Percentiles rank a stretch among this genome's conserved stretches.
phyloP scores from a whole-genome alignment of 2,113 vertebrate species.

The human region GRCh38 chr1:204267501-204268000 shows the following conservation, averaged over 20 bases:
- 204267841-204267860: neutral
- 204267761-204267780: neutral
- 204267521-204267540: conserved; percentile 97
- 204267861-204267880: neutral
- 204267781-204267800: neutral
- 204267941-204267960: neutral
- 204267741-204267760: neutral
- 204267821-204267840: neutral
- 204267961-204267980: neutral
- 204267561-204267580: neutral
- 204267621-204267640: accelerated
- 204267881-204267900: neutral
- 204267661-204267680: neutral
- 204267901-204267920: neutral
- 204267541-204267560: conserved; percentile 90
- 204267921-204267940: accelerated
- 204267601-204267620: accelerated
- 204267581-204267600: neutral
- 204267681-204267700: neutral
- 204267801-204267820: neutral
- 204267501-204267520: conserved; percentile 97
- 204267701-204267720: neutral
- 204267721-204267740: neutral
- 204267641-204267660: neutral
- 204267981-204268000: neutral